phyloP scores from a whole-genome alignment of 2,888 invertebrate species.

The Parelbella ahira region DNA sequence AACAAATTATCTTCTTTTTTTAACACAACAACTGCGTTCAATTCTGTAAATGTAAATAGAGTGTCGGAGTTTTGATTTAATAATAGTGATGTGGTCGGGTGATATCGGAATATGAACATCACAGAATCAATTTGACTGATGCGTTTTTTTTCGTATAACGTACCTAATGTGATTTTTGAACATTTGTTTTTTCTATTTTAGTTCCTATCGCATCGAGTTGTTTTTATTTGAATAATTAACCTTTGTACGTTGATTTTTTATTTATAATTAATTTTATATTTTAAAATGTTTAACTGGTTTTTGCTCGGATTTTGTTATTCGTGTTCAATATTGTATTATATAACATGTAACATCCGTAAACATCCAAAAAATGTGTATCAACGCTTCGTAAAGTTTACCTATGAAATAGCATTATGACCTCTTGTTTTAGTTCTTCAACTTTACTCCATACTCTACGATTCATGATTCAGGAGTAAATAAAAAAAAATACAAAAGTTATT shows the following conservation, averaged over 20 bases:
- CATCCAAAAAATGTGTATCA: too few species aligned
- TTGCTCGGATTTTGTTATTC: too few species aligned
- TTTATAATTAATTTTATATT: too few species aligned
- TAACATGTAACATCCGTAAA: too few species aligned
- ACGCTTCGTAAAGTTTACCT: too few species aligned
- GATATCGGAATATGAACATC: constrained; percentile 24
- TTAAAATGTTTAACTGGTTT: too few species aligned
- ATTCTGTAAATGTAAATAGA: constrained; percentile 69
- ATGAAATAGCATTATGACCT: too few species aligned
- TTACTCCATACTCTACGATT: too few species aligned
- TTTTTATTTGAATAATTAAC: constrained; percentile 6
- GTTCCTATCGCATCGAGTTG: background rate
- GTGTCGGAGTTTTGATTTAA: constrained; percentile 63
- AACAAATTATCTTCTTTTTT: constrained; percentile 64
- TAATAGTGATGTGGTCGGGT: constrained; percentile 42
- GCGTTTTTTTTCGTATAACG: constrained; percentile 5
- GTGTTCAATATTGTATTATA: too few species aligned
- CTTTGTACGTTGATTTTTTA: background rate
- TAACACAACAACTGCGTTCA: constrained; percentile 45
- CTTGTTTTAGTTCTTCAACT: too few species aligned
- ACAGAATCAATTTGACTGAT: constrained; percentile 11
- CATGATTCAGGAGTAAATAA: too few species aligned
- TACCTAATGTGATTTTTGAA: constrained; percentile 1
- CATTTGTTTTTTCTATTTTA: constrained; percentile 4
- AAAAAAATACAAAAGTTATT: too few species aligned